Evolutionary conservation across 53 echinoderm and acorn worm species (phyloP), one percentile per base, ranked within the genome.

Genomic region (Mesocentrotus franciscanus): DNA sequence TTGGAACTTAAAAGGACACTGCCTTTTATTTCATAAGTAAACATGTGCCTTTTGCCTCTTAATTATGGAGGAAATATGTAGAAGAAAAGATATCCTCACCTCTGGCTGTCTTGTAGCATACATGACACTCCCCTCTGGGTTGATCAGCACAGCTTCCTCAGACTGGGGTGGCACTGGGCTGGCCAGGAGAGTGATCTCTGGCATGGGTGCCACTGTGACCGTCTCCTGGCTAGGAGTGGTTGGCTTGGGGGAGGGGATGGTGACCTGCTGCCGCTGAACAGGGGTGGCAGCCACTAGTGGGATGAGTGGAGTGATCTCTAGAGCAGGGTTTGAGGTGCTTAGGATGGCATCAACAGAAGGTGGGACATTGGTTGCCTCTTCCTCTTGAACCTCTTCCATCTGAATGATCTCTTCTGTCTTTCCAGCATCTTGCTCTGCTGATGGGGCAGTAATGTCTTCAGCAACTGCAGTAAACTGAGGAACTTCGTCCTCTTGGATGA

Each of bases 251-350:
- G 87, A 57, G 26, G n/a, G 27, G 87, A 58, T 20, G 64, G 39
- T 36, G 9, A 8, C 26, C 32, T 61, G n/a, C 61, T 42, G 70
- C 95, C 64, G 85, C 85, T 85, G 85, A 17, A 85, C 42, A 15
- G 72, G 92, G 10, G 90, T 55, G 13, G 96, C 95, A 39, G 96
- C 95, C 24, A 92, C 36, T 22, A 97, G 76, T 4, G 99, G 99
- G 58, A 98, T 94, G 92, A 99, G 95, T 2, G 99, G 99, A 74
- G 94, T 96, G 49, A 95, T 95, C 78, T 97, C 97, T 64, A 97
- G 84, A 57, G 97, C 96, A 18, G 98, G 76, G 42, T 96, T 96
- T 0, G 98, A 95, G 1, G 96, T 97, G 62, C 93, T 95, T 76
- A 98, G 94, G 60, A 98, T 93, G 49, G 90, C 78, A 85, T 98